A percentile compares a stretch with the other conserved stretches of the same genome.
Conservation (phyloP, 1,140 invertebrate species). For the Eciton burchellii region DNA sequence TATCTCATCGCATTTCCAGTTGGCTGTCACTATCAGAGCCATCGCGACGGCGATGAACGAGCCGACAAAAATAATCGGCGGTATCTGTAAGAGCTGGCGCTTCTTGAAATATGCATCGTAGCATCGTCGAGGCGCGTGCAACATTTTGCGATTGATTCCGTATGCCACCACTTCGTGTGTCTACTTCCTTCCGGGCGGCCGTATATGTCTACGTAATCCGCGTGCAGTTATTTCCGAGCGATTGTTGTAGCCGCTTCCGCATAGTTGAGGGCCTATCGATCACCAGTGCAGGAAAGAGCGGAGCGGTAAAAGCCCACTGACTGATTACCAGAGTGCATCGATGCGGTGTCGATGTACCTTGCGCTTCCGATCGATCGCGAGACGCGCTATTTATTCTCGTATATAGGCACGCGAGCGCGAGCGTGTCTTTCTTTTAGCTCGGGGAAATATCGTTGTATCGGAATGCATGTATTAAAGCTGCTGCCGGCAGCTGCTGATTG, state of each 20-base stretch:
- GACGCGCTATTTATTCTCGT: constrained; percentile 50
- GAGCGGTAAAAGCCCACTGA: constrained; percentile 42
- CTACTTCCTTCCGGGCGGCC: neutral
- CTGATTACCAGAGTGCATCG: constrained; percentile 47
- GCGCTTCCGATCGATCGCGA: constrained; percentile 53
- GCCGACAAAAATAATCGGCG: constrained; percentile 62
- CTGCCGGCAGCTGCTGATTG: constrained; percentile 33
- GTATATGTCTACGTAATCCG: constrained; percentile 39
- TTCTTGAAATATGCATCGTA: constrained; percentile 67
- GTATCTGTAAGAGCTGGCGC: constrained; percentile 11
- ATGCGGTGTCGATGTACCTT: constrained; percentile 54
- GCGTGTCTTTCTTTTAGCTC: constrained; percentile 28
- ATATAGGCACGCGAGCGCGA: neutral
- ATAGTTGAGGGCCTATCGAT: constrained; percentile 41
- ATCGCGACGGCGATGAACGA: constrained; percentile 19
- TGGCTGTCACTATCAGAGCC: constrained; percentile 5
- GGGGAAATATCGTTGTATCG: constrained; percentile 37
- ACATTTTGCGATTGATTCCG: constrained; percentile 1
- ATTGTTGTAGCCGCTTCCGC: constrained; percentile 10
- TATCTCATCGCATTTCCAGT: neutral
- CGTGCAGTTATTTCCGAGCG: constrained; percentile 36
- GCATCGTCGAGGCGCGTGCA: constrained; percentile 55
- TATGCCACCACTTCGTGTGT: no score
- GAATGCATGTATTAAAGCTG: constrained; percentile 32
- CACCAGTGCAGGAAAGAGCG: constrained; percentile 23